phyloP scores from a whole-genome alignment of 2,888 invertebrate species.

The Polymixis flavicincta region DNA sequence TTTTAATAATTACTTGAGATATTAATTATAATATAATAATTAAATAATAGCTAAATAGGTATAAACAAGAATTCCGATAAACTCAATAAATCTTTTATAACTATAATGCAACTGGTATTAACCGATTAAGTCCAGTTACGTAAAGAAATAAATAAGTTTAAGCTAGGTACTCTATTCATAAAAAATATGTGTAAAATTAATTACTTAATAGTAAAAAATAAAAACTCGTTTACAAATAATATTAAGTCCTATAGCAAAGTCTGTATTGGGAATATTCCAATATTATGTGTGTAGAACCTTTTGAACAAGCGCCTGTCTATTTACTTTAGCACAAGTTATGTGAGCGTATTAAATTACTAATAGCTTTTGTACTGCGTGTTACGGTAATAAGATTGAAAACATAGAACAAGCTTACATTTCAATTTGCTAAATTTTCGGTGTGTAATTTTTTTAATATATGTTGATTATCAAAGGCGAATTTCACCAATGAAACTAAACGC shows the following conservation, averaged over 20 bases:
- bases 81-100: neutral
- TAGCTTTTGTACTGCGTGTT: constrained; percentile 10
- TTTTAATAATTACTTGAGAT: too few relatives aligned
- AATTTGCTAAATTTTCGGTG: neutral
- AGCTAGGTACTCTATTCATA: neutral
- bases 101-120: neutral
- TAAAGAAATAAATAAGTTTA: neutral
- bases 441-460: neutral
- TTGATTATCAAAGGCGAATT: neutral
- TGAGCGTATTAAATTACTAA: constrained; percentile 33
- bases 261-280: constrained; percentile 1
- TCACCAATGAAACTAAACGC: too few relatives aligned
- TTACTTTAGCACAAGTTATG: constrained; percentile 2
- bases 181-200: too few relatives aligned
- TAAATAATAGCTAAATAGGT: too few relatives aligned
- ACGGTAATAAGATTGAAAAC: neutral
- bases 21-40: too few relatives aligned
- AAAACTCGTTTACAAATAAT: neutral
- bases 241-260: neutral
- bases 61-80: too few relatives aligned
- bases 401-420: neutral
- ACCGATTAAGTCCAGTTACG: too few relatives aligned
- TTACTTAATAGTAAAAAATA: too few relatives aligned
- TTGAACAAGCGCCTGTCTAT: constrained; percentile 8
- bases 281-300: constrained; percentile 20